phyloP scores from a whole-genome alignment of 2,888 invertebrate genomes.

The Achlya flavicornis region DNA sequence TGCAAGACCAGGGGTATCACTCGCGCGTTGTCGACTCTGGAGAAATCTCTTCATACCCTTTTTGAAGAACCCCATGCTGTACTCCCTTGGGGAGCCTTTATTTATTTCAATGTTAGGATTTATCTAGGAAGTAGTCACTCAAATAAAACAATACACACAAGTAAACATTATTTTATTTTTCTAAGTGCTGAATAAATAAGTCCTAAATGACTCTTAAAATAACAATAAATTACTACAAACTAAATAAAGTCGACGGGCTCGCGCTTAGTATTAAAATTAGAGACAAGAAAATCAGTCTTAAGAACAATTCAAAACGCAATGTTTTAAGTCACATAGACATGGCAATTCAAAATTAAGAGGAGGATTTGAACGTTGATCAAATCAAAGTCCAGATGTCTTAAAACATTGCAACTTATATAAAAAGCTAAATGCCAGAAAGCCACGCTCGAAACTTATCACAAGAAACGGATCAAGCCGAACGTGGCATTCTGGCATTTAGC shows the following conservation, averaged over 20 bases:
- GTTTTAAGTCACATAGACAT: conserved; percentile 60
- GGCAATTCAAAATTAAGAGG: conserved; percentile 32
- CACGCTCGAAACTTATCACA: conserved; percentile 47
- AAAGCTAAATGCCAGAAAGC: conserved; percentile 80
- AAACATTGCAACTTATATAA: conserved; percentile 64
- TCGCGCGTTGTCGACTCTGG: no score
- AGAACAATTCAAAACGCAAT: conserved; percentile 49
- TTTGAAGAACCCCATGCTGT: no score
- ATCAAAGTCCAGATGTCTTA: conserved; percentile 56
- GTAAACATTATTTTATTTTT: conserved; percentile 58
- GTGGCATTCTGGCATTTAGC: conserved; percentile 82
- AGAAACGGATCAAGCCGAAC: conserved; percentile 66
- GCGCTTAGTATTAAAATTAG: conserved; percentile 63
- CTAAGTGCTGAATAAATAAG: conserved; percentile 79
- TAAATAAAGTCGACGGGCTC: conserved; percentile 81
- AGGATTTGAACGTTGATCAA: conserved; percentile 32
- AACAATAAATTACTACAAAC: conserved; percentile 68
- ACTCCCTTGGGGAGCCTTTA: no score
- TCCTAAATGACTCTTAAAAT: conserved; percentile 62
- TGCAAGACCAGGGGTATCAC: no score
- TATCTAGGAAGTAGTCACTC: neutral
- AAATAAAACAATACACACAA: conserved; percentile 37
- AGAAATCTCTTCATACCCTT: no score
- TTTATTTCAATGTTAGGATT: no score
- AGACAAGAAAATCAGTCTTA: conserved; percentile 67